Evolutionary conservation across 2,113 vertebrate genomes (phyloP).

Genomic region (Nothoprocta pentlandii): DNA sequence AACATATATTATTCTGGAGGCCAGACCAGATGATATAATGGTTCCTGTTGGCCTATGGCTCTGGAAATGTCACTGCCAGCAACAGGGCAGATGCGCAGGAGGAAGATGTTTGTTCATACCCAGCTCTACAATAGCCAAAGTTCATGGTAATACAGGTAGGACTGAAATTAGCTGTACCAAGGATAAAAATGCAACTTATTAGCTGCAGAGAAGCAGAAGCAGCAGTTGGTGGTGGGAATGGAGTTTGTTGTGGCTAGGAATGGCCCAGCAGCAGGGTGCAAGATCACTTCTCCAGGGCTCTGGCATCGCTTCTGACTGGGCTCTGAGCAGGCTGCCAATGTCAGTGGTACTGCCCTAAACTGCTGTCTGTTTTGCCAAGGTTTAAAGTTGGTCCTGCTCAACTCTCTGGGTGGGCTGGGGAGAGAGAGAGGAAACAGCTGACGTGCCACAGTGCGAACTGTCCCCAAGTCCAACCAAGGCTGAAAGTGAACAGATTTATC

Average conservation of each 20-base stretch:
- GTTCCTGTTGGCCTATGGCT: neutral
- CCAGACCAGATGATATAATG: neutral
- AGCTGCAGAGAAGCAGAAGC: neutral
- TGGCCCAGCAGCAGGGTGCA: neutral
- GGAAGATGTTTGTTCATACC: neutral
- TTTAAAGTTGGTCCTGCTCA: neutral
- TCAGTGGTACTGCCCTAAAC: neutral
- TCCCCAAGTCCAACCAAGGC: neutral
- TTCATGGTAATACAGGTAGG: accelerated
- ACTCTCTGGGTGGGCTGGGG: neutral
- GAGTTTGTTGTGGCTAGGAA: neutral
- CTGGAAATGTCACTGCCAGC: neutral
- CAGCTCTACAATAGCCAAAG: neutral
- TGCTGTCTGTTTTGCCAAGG: neutral
- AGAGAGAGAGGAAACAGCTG: neutral
- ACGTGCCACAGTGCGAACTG: neutral
- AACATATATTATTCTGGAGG: neutral
- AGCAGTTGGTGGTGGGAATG: neutral
- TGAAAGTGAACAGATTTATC: neutral
- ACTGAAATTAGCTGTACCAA: neutral
- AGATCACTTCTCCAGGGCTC: neutral
- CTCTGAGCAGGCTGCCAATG: neutral
- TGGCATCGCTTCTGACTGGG: neutral
- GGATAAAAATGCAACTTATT: neutral
- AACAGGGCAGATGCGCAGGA: neutral